Percentiles rank a stretch among this genome's conserved stretches.
Conservation (phyloP, 1,140 invertebrate genomes). For the Drosophila repletoides region DNA sequence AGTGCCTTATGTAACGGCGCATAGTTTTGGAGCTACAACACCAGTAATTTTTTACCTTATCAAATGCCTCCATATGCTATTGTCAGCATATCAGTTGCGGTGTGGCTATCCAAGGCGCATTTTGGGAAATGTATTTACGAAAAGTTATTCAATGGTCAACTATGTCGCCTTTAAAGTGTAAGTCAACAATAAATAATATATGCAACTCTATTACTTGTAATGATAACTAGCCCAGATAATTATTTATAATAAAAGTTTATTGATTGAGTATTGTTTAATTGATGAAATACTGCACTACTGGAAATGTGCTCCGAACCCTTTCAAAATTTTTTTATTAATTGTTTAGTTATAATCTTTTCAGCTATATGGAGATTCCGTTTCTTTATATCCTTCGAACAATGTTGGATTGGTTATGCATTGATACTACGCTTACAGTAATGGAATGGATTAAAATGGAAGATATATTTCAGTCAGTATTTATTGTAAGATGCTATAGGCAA, state of each 20-base stretch:
- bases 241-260: no score
- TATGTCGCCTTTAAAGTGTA: constrained; percentile 95
- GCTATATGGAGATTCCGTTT: constrained; percentile 97
- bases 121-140: constrained; percentile 97
- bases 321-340: no score
- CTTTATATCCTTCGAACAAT: constrained; percentile 96
- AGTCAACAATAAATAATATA: constrained; percentile 48
- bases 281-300: no score
- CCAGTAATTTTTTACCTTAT: constrained; percentile 98
- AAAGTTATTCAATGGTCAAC: constrained; percentile 95
- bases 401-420: constrained; percentile 99
- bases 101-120: constrained; percentile 97
- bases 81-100: constrained; percentile 97
- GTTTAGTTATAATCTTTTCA: constrained; percentile 76
- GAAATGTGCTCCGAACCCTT: no score
- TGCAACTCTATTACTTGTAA: not conserved
- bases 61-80: constrained; percentile 95
- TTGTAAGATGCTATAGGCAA: constrained; percentile 95
- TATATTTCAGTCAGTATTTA: constrained; percentile 97
- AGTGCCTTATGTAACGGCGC: constrained; percentile 94
- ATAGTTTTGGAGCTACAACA: constrained; percentile 92
- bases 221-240: no score
- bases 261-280: no score
- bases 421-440: constrained; percentile 97
- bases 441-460: constrained; percentile 99